Conservation (phyloP, 2,797 vertebrate genomes). For the Glyptemys insculpta region DNA sequence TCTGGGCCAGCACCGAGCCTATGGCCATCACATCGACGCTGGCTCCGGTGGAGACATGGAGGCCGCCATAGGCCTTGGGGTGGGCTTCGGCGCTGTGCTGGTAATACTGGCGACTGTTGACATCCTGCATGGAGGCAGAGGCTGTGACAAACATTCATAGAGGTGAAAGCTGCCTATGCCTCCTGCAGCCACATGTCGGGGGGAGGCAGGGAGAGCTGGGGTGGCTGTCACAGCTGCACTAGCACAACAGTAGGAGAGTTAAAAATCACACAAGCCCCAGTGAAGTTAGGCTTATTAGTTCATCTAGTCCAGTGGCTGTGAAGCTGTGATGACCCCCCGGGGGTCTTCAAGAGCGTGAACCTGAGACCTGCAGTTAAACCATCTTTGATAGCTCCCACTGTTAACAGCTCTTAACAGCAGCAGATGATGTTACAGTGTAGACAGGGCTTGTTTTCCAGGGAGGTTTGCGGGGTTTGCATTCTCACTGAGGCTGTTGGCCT, state of each 20-base stretch:
- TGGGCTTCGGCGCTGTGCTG: constrained; percentile 70
- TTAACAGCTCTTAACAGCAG: neutral
- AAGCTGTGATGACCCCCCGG: neutral
- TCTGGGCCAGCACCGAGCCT: constrained; percentile 56
- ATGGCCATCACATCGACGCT: constrained; percentile 45
- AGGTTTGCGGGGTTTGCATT: neutral
- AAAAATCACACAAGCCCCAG: neutral
- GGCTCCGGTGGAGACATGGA: constrained; percentile 39
- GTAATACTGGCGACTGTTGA: constrained; percentile 77
- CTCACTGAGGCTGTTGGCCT: neutral
- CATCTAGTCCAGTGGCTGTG: neutral
- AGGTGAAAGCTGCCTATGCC: neutral
- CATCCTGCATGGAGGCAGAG: constrained; percentile 51
- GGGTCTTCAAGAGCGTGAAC: neutral
- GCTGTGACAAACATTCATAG: neutral
- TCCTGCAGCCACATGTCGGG: neutral
- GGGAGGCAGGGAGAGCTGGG: neutral
- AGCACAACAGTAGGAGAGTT: neutral
- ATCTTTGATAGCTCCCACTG: neutral
- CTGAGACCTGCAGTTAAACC: neutral
- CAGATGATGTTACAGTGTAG: neutral
- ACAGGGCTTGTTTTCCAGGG: neutral
- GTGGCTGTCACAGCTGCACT: neutral
- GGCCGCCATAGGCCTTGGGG: constrained; percentile 70
- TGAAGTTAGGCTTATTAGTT: neutral